Conservation (phyloP, 2,888 invertebrate species). For the Cenopis cana region DNA sequence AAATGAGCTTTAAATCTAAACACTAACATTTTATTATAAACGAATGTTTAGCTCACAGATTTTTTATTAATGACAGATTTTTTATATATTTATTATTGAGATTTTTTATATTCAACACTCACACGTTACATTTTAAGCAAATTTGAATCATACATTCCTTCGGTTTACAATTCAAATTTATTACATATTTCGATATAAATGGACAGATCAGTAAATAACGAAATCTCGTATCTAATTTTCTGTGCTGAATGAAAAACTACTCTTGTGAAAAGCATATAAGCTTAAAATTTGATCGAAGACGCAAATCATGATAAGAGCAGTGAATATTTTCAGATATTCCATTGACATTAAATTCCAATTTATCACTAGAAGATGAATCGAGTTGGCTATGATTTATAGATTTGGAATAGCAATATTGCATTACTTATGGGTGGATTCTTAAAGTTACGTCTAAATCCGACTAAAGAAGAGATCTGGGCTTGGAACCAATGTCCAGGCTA, state of each 20-base stretch:
- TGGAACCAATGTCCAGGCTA: too few species aligned
- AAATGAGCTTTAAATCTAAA: not conserved
- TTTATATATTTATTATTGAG: too few species aligned
- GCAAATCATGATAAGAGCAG: not conserved
- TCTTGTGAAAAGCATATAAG: not conserved
- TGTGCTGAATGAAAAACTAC: not conserved
- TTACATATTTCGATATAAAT: not conserved
- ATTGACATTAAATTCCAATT: conserved; percentile 43
- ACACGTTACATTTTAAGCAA: not conserved
- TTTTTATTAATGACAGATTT: conserved; percentile 4
- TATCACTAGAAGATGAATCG: conserved; percentile 43
- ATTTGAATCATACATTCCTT: not conserved
- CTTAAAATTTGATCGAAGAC: not conserved
- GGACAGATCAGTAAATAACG: not conserved
- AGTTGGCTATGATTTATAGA: conserved; percentile 30
- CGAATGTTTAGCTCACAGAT: not conserved
- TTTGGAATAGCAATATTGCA: conserved; percentile 31
- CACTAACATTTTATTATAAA: not conserved
- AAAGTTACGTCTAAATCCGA: not conserved
- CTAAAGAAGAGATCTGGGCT: too few species aligned
- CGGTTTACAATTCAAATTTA: not conserved
- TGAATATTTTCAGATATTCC: not conserved
- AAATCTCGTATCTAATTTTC: not conserved
- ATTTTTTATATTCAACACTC: not conserved
- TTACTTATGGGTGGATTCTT: conserved; percentile 17